phyloP scores from a whole-genome alignment of 2,888 invertebrate genomes.

The Drosophila emarginata region DNA sequence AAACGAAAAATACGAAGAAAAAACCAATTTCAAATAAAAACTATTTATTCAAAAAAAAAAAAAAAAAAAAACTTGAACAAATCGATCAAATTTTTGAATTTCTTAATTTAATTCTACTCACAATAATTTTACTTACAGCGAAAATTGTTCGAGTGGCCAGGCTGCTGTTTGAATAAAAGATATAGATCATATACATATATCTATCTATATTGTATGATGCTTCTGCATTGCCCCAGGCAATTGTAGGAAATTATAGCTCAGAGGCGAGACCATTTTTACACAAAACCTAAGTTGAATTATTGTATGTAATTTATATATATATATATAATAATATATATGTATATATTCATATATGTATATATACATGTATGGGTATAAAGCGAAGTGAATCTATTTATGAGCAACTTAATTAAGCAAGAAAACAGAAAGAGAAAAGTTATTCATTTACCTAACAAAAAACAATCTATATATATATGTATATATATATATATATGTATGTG shows the following conservation, averaged over 20 bases:
- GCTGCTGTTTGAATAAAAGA: slow-evolving; percentile 23
- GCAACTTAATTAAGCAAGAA: slow-evolving; percentile 53
- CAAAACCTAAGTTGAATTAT: slow-evolving; percentile 55
- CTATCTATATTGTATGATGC: slow-evolving; percentile 21
- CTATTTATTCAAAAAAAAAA: slow-evolving; percentile 72
- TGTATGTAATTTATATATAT: slow-evolving; percentile 56
- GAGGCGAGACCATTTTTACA: slow-evolving; percentile 33
- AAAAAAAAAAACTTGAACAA: slow-evolving; percentile 48
- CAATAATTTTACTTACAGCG: slow-evolving; percentile 2
- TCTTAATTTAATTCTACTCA: slow-evolving; percentile 46
- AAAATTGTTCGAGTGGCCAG: slow-evolving; percentile 15
- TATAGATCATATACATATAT: neutral
- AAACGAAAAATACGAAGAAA: slow-evolving; percentile 41
- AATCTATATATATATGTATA: slow-evolving; percentile 31
- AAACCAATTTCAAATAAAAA: slow-evolving; percentile 75
- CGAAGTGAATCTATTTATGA: slow-evolving; percentile 59
- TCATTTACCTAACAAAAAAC: slow-evolving; percentile 50
- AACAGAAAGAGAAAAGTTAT: slow-evolving; percentile 36
- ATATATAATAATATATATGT: slow-evolving; percentile 29
- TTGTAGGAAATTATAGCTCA: slow-evolving; percentile 10
- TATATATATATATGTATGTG: slow-evolving; percentile 33
- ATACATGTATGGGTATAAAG: slow-evolving; percentile 26
- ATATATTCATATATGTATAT: slow-evolving; percentile 33
- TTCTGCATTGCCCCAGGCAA: slow-evolving; percentile 8
- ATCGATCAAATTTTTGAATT: slow-evolving; percentile 50